Base-by-base conservation (phyloP, 2,888 invertebrate species). In the Hydrotaea diabolus region DNA sequence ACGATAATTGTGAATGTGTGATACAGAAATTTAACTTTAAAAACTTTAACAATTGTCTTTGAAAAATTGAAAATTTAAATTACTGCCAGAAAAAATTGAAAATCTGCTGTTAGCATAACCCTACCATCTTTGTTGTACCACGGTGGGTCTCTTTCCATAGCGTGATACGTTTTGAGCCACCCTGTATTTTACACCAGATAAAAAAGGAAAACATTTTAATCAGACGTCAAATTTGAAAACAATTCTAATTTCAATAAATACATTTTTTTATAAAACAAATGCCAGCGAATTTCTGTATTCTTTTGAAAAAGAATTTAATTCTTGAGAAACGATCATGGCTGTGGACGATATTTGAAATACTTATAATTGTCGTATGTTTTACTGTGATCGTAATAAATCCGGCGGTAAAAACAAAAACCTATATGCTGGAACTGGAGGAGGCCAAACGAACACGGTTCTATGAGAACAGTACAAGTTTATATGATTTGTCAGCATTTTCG, bases 341-440 rank as follows among this genome's bases (percentile, higher is more conserved):
- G n/a, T 53, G 72, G 53, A 72, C 31, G 1, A 2, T 72, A 36
- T 13, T 31, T 49, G 72, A 72, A 72, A 53, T 55, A 19, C 19
- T 72, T 19, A 26, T 72, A 11, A 31, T 72, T 5, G n/a, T 55
- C 5, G 36, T 72, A 0, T 36, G 53, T 55, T 72, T 36, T 36
- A 55, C 55, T 2, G 31, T 55, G 19, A 53, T 72, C 26, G 55
- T 72, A 9, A n/a, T 72, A 19, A 72, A 72, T 55, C 72, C 72
- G 17, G 72, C 19, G 13, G 72, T 55, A 13, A 53, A 36, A 31
- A 19, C 72, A 0, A 53, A 36, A 72, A 55, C 36, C 26, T 72
- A 53, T 53, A n/a, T 53, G 31, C 26, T 72, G 19, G 36, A 72
- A 19, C 4, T 55, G 72, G 72, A 72, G n/a, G 72, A 53, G 19